These are phyloP conservation scores for Psittacus erithacus DNA, from an alignment of 2,113 vertebrate genomes.

Conservation along the genomic window DNA sequence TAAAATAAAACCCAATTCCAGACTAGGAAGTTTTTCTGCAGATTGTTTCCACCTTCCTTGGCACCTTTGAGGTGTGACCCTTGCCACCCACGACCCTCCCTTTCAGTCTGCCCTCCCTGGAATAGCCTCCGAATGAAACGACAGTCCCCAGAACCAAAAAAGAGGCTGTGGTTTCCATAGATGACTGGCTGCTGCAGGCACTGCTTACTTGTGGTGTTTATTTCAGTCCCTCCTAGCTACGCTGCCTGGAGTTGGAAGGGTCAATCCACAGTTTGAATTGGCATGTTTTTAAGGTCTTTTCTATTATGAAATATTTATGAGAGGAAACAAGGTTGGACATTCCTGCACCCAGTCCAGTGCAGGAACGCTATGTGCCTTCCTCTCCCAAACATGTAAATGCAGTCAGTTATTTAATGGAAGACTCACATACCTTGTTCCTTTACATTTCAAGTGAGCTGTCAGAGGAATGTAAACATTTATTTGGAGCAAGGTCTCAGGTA, in stretches of 20 bases:
- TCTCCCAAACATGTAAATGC: conserved; percentile 71
- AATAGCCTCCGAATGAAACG: conserved; percentile 22
- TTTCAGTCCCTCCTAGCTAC: conserved; percentile 41
- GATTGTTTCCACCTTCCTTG: background rate
- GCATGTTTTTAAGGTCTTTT: conserved; percentile 74
- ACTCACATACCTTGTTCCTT: conserved; percentile 76
- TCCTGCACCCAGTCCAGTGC: conserved; percentile 69
- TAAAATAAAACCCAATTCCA: conserved; percentile 30
- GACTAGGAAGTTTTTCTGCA: conserved; percentile 48
- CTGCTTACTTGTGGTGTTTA: conserved; percentile 54
- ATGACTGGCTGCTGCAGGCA: conserved; percentile 28
- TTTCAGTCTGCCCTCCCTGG: conserved; percentile 19
- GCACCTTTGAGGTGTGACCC: conserved; percentile 70
- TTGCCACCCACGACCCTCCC: conserved; percentile 44
- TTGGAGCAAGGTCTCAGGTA: conserved; percentile 76
- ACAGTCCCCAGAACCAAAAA: conserved; percentile 21
- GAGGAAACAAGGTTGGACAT: conserved; percentile 81
- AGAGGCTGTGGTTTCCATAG: conserved; percentile 41
- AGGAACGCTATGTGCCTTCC: conserved; percentile 75
- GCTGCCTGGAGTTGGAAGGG: conserved; percentile 64
- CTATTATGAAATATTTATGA: conserved; percentile 81
- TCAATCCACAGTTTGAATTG: conserved; percentile 70
- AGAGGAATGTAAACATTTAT: conserved; percentile 79
- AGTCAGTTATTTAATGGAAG: conserved; percentile 74
- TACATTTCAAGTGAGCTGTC: conserved; percentile 76